phyloP scores from a whole-genome alignment of 2,888 invertebrate species.

The Lithophane socia region DNA sequence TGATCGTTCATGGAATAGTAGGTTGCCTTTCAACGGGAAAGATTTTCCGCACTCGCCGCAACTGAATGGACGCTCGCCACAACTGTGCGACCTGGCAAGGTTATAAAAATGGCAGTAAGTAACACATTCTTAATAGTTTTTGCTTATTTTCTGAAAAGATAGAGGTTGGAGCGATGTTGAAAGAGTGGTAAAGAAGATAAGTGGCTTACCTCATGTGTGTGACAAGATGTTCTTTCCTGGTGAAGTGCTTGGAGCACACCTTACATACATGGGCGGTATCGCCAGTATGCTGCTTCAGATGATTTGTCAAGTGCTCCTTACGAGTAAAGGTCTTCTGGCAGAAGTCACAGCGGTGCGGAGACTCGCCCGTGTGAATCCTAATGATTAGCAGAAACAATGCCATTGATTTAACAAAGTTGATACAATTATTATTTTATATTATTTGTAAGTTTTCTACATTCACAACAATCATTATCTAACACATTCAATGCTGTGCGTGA shows the following conservation, averaged over 20 bases:
- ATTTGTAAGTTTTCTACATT: conserved; percentile 10
- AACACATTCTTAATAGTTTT: neutral
- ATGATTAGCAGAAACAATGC: conserved; percentile 22
- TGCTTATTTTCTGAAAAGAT: neutral
- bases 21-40: conserved; percentile 95
- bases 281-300: conserved; percentile 92
- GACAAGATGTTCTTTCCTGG: conserved; percentile 93
- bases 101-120: neutral
- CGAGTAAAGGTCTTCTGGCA: conserved; percentile 94
- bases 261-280: conserved; percentile 94
- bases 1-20: conserved; percentile 96
- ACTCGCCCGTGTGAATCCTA: conserved; percentile 92
- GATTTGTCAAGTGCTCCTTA: conserved; percentile 93
- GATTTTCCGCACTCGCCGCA: conserved; percentile 97
- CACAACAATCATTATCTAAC: conserved; percentile 27
- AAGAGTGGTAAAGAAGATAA: neutral
- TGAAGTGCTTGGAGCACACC: conserved; percentile 93
- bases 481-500: conserved; percentile 43
- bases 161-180: neutral
- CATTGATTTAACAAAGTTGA: neutral
- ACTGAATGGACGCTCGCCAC: conserved; percentile 95
- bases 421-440: neutral
- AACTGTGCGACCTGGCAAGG: conserved; percentile 90
- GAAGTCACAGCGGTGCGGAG: conserved; percentile 94
- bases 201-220: conserved; percentile 93